Evolutionary conservation across 2,797 vertebrate species (phyloP), one percentile per base, ranked within the genome.

Genomic region (Oreochromis grahami): DNA sequence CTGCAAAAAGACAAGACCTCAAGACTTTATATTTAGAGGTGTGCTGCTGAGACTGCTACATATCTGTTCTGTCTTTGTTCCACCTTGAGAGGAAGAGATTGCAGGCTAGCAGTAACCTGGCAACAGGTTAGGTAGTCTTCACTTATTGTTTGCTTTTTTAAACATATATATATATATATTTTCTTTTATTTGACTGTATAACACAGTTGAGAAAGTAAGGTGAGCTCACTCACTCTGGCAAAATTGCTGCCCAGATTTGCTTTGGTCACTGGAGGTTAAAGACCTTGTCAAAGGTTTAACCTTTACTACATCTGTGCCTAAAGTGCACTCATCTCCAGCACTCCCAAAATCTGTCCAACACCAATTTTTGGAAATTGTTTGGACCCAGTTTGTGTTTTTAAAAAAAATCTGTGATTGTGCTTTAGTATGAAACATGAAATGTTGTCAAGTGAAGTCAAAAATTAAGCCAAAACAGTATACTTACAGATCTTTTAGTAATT

Each of bases 11-110:
- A 94, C 89, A 90, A 89, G 92, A 91, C 88, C 87, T 90, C 76
- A 88, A 88, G 88, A 91, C 91, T 94, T 94, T 95, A 94, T 95
- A 94, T 95, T 93, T 93, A 94, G 91, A 93, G 88, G 81, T 91
- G 86, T 81, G 84, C 89, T 90, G 84, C 80, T 80, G 84, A 91
- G 85, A 83, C 84, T 77, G 88, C 81, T 84, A 77, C 83, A 84
- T 89, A 88, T 91, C 83, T 84, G 81, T 56, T 90, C 77, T 29
- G 51, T 89, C 86, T 93, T 93, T 93, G 88, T 94, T 94, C 85
- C 88, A 89, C 76, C 83, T 91, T 91, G 80, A 87, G 91, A 91
- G 86, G 81, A 77, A 86, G 68, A 14, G 87, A 84, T 91, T 85
- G 83, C 87, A 88, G 89, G 87, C 81, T 88, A 84, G 58, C 89